Base-by-base conservation (phyloP, 2,888 invertebrate species). In the Acrobeloides nanus region DNA sequence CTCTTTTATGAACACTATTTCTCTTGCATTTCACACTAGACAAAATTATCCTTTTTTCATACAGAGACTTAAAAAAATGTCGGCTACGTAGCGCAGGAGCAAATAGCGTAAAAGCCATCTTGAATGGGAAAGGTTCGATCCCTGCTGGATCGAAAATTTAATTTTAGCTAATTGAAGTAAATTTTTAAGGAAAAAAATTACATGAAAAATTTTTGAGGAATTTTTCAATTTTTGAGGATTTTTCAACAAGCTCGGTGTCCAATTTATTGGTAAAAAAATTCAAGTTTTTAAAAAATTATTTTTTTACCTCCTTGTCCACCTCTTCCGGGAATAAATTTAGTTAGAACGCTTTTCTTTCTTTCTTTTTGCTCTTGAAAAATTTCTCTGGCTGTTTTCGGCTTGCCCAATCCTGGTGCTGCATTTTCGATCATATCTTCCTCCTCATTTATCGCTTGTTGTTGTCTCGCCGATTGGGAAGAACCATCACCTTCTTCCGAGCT, bases 331-430 rank as follows among this genome's bases (percentile, higher is more conserved):
- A 73, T 73, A 35, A 73, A 61, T 12, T 73, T 42, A 8, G 71
- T 73, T 73, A 73, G 73, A 39, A 73, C 39, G 44, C 85, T 92
- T 76, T 93, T 95, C 78, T 95, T 92, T 80, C 90, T 88, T 74
- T 88, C 71, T 47, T 71, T 71, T 56, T 62, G 55, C 24, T 47
- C 40, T 46, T 15, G 50, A 48, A 31, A 46, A 27, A 23, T 39
- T 17, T 8, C n/a, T n/a, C 55, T 2, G 29, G 10, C 38, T 23
- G 27, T 15, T 4, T 50, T 25, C 15, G 18, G 18, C 31, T 55
- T 25, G 33, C 6, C 47, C n/a, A n/a, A n/a, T n/a, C n/a, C n/a
- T n/a, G n/a, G n/a, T n/a, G n/a, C 10, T 35, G 29, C 51, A 41
- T 37, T 4, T 38, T n/a, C 10, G 40, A 15, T 5, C 43, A 38